Base-by-base conservation (phyloP, 2,113 vertebrate genomes). In the Redunca redunca region DNA sequence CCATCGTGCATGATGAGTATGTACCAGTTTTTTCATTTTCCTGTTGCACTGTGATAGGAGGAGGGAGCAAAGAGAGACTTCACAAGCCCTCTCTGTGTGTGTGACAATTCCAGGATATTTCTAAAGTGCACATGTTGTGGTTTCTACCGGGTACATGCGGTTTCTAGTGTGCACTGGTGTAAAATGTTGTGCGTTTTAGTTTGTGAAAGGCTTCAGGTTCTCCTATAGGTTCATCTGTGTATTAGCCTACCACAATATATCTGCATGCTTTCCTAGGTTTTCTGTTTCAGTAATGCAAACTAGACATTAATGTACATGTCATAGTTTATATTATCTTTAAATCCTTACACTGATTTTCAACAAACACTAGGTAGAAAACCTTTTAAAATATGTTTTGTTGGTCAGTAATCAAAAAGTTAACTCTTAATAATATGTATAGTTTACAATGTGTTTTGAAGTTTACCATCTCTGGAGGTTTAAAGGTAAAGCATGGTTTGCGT, bases 1-100 rank as follows among this genome's bases (percentile, higher is more conserved):
- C 99, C 98, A 99, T 99, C 90, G 99, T 99, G 98, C 99, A 99
- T 16, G 99, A 99, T 98, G 99, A 99, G 99, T 99, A 99, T 98
- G 99, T 99, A 40, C 83, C 71, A 81, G 36, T 95, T 97, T 94
- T 88, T 93, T 97, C 58, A 23, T 86, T 55, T 53, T 55, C 80
- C 74, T 48, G 21, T 3, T 36, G 57, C 16, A 25, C 30, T 74
- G 19, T 52, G 67, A 3, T 19, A 9, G 6, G 30, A 50, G 23
- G 30, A 2, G 26, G 67, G 71, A 71, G 23, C 17, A 10, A 52
- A 88, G 30, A 40, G 36, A 19, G 30, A 58, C 57, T 90, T 53
- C 46, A 16, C 58, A 83, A 64, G 40, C 14, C 19, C 17, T 67
- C 23, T 58, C 30, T 90, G 19, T 15, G 43, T 5, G 43, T 77